phyloP scores from a whole-genome alignment of 30 jellyfish, hydroid and myxozoan genomes.

The Chrysaora quinquecirrha region DNA sequence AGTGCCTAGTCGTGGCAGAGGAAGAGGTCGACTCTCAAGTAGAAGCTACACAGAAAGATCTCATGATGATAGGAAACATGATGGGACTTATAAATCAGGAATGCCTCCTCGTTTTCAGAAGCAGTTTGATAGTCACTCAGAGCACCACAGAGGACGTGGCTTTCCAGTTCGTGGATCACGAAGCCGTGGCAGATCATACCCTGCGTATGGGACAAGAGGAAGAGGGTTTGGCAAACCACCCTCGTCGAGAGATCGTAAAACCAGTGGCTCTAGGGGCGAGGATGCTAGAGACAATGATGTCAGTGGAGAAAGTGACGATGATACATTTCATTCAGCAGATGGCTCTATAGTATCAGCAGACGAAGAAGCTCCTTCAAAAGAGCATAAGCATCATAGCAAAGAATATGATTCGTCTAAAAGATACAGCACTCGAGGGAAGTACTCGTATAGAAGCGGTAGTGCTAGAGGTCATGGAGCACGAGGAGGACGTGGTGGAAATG shows the following conservation, averaged over 20 bases:
- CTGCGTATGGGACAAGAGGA: conserved; percentile 42
- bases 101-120: conserved; percentile 60
- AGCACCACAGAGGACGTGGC: conserved; percentile 51
- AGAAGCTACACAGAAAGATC: conserved; percentile 26
- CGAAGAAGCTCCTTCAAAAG: conserved; percentile 39
- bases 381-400: background rate
- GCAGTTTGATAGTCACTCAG: background rate
- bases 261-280: conserved; percentile 25
- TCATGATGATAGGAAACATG: conserved; percentile 36
- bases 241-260: conserved; percentile 19
- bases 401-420: conserved; percentile 18
- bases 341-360: conserved; percentile 43
- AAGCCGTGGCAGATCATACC: conserved; percentile 50
- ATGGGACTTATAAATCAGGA: conserved; percentile 19
- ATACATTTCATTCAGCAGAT: conserved; percentile 62
- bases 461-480: conserved; percentile 59
- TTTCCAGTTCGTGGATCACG: conserved; percentile 37
- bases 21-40: conserved; percentile 29
- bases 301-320: conserved; percentile 56
- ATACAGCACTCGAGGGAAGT: conserved; percentile 37
- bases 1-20: conserved; percentile 11
- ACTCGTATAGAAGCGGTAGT: conserved; percentile 38
- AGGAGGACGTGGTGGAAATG: conserved; percentile 68
- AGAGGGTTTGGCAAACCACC: conserved; percentile 45
- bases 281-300: conserved; percentile 48